Conservation (phyloP, 2,113 vertebrate species). For the Emydocephalus ijimae region DNA sequence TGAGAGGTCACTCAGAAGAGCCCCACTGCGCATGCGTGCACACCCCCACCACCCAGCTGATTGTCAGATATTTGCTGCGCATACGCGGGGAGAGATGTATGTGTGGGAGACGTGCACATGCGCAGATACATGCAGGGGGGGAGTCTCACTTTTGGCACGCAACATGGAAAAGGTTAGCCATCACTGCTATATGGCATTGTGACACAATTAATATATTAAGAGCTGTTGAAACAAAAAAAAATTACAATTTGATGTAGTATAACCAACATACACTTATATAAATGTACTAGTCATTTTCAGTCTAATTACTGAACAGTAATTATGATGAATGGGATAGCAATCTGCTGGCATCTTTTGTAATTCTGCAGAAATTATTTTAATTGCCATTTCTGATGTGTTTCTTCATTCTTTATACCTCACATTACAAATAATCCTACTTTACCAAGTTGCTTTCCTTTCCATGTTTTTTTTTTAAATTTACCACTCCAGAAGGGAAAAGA, state of each 20-base stretch:
- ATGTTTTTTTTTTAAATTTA: background rate
- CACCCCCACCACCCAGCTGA: too few relatives aligned
- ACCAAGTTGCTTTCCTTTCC: background rate
- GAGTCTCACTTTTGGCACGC: too few relatives aligned
- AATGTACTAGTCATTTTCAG: background rate
- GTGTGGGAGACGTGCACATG: too few relatives aligned
- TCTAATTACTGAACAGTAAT: background rate
- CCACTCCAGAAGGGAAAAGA: background rate
- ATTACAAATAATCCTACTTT: background rate
- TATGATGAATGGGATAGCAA: background rate
- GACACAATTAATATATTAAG: conserved; percentile 24
- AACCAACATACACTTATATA: background rate
- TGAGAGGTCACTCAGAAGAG: too few relatives aligned
- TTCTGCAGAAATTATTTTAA: background rate
- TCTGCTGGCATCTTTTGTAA: conserved; percentile 3
- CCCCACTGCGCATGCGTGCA: too few relatives aligned
- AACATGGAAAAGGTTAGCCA: too few relatives aligned
- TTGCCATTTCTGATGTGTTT: background rate
- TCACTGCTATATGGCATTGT: background rate
- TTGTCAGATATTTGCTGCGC: too few relatives aligned
- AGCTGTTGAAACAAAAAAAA: conserved; percentile 19
- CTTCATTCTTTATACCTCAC: background rate
- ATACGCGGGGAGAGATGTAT: rapidly evolving
- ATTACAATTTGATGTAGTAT: conserved; percentile 23
- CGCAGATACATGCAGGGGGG: too few relatives aligned